These are phyloP conservation scores for Nannobrachium achirus DNA, from an alignment of 2,113 vertebrate species.

Conservation along the genomic window DNA sequence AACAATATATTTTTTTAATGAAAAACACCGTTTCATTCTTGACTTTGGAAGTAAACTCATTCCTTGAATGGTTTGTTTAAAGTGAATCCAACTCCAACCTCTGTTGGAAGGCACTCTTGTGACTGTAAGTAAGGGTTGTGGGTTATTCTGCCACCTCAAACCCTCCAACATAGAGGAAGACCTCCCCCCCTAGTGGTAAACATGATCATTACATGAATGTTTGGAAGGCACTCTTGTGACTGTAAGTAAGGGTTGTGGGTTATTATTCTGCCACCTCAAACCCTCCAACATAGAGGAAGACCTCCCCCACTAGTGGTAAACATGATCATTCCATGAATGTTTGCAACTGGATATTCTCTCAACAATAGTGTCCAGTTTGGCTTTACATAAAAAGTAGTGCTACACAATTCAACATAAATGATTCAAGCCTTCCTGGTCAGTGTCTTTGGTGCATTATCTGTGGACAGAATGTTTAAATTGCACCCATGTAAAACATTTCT, in stretches of 20 bases:
- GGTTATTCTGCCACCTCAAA: not conserved
- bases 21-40: too few species aligned
- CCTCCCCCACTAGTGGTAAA: not conserved
- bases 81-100: too few species aligned
- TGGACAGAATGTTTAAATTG: not conserved
- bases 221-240: too few species aligned
- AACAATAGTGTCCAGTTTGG: slow-evolving; percentile 15
- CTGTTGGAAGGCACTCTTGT: too few species aligned
- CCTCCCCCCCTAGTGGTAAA: not conserved
- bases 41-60: too few species aligned
- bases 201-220: slow-evolving; percentile 19
- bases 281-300: not conserved
- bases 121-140: too few species aligned
- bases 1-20: too few species aligned
- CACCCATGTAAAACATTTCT: not conserved
- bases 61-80: too few species aligned
- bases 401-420: slow-evolving; percentile 15
- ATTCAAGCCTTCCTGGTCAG: slow-evolving; percentile 16
- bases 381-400: slow-evolving; percentile 7
- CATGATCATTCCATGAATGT: slow-evolving; percentile 15
- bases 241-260: too few species aligned
- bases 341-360: not conserved
- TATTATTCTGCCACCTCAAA: not conserved
- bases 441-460: slow-evolving; percentile 46
- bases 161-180: not conserved